Evolutionary conservation across 2,113 vertebrate genomes (phyloP), one percentile per base, ranked within the genome.

Genomic region (Albula goreensis): DNA sequence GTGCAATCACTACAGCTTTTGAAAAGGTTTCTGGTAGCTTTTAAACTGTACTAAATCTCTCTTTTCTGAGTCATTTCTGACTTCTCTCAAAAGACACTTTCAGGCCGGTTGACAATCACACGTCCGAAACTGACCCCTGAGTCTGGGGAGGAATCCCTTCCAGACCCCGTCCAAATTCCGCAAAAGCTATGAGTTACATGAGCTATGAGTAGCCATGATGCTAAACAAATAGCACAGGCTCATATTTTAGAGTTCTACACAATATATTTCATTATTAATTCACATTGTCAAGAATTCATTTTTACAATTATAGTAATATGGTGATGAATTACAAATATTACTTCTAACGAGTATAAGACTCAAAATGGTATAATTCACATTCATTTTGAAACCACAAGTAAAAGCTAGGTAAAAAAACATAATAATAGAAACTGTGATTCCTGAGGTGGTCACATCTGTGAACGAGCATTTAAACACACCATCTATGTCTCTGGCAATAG

Each of bases 1-100:
- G 70, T 52, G 51, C 48, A 31, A 81, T 85, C 84, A 8, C 53
- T 60, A 19, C n/a, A 19, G 53, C 77, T 85, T 41, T 85, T 85
- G 84, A 85, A 85, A 85, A 10, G 70, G n/a, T 31, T 74, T 74
- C n/a, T 22, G 7, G 70, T 25, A 74, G 17, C 70, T 74, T 74
- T 31, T 74, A 10, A 74, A 80, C 78, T 50, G 41, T 53, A 56
- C 84, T 79, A 25, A 49, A 56, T 79, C 6, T 7, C 4, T 41
- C 83, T 78, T 57, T 85, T 53, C 48, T 85, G 60, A 9, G 11
- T 11, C 53, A 19, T 60, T 50, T 86, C 22, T 66, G 41, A 81
- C 56, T 31, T 11, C 11, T 48, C 53, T 79, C 84, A 57, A 77
- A 53, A 79, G 77, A 85, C 13, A 25, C 53, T 9, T 56, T 56